Evolutionary conservation across 2,888 invertebrate genomes (phyloP), one percentile per base, ranked within the genome.

Genomic region (Carcina quercana): DNA sequence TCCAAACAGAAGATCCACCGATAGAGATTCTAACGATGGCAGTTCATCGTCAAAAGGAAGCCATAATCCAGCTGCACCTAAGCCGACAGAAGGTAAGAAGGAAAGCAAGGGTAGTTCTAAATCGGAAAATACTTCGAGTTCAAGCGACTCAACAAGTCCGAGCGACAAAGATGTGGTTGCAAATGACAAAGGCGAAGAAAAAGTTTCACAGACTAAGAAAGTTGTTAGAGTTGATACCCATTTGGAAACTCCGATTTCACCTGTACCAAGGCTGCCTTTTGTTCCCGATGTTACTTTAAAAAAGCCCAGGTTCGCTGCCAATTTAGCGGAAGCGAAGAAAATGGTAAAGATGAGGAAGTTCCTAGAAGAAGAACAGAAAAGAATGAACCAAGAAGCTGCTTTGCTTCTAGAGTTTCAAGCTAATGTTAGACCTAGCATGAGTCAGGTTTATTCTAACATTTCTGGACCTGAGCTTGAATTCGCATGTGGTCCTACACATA

Each of bases 11-110:
- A 83, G 93, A 28, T 93, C 93, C 0, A 91, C 92, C 0, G 94
- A 92, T 47, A 83, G 91, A 39, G 92, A 94, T 69, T 93, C 93
- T 1, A 93, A 92, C 47, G 93, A 92, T 59, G 93, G 90, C 7
- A 86, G 85, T 34, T 84, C 86, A 2, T 84, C 82, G 1, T 78
- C 73, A 0, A 84, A 83, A 63, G 76, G 84, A 2, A 76, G 76
- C 2, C 69, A 74, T 21, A 65, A 69, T 28, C 75, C 62, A 13
- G 43, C 70, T 1, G 63, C 47, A 37, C 57, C 72, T 0, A 82
- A 80, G 57, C 53, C 72, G 6, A 47, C 65, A n/a, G 70, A 68
- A 30, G 66, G 41, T 35, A 78, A 76, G 37, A 79, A 73, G 40
- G 72, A 71, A 26, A 65, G 72, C 40, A 82, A 86, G 59, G 50